Evolutionary conservation across 2,797 vertebrate species (phyloP), one percentile per base, ranked within the genome.

Genomic region (Lepus townsendii): DNA sequence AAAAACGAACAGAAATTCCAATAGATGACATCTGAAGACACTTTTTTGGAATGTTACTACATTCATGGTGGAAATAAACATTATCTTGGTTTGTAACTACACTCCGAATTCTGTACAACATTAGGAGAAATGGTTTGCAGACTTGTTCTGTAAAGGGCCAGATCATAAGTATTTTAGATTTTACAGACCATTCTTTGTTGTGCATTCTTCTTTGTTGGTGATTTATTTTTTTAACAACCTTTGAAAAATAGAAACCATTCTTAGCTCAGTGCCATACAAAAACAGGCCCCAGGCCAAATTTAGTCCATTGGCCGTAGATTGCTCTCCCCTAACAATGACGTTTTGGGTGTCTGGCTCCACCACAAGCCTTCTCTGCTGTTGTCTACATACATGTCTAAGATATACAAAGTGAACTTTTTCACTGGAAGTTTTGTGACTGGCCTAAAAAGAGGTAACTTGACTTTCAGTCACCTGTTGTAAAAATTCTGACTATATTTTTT

Each of bases 1-100:
- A 60, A 0, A 1, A 95, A 88, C 68, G 14, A 90, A 97, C 96
- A 92, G 94, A 97, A 97, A 80, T 73, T 93, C 86, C 97, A 95
- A 92, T 66, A 92, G 83, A 62, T 93, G 95, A 95, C 96, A 93
- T 94, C 83, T 95, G 97, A 98, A 97, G 96, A 95, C 52, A 79
- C 30, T 87, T 3, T 35, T 93, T 84, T 38, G 96, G 96, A 96
- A 93, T 95, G 90, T 91, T 77, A 68, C 38, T 79, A 60, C 73
- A 26, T 1, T 96, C 88, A 22, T 93, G 83, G 87, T 87, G 83
- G 88, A 91, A 96, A 54, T 69, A 68, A 90, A 88, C 38, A 27
- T 66, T 89, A 80, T n/a, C 93, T 97, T 92, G 93, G 96, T 87
- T 95, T 95, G 75, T 3, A 42, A 3, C 91, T 96, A 72, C 60